Percentiles rank a stretch among this genome's conserved stretches.
Conservation (phyloP, 2,113 vertebrate genomes). For the Xyliphius kryptos region DNA sequence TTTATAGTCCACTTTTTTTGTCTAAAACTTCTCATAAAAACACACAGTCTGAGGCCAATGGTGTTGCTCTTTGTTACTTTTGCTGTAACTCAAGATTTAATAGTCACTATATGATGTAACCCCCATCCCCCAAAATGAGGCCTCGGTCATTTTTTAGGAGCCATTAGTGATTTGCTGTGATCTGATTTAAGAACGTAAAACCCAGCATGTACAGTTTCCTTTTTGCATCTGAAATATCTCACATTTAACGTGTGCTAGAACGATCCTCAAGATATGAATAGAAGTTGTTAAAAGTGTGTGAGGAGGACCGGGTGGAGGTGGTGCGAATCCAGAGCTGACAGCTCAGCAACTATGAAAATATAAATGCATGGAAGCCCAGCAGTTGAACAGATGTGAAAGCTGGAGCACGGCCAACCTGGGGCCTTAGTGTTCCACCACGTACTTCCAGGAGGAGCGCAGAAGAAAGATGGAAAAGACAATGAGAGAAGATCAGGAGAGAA, state of each 20-base stretch:
- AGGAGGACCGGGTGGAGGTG: neutral
- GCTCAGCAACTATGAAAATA: constrained; percentile 49
- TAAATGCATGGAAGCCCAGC: constrained; percentile 51
- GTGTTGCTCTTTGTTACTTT: constrained; percentile 4
- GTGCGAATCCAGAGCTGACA: constrained; percentile 56
- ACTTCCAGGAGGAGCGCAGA: constrained; percentile 54
- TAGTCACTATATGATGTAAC: constrained; percentile 27
- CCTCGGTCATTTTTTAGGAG: constrained; percentile 7
- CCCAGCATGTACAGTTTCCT: no score
- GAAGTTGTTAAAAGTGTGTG: constrained; percentile 21
- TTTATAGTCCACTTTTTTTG: no score
- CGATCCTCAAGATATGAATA: constrained; percentile 3
- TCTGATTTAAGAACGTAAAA: no score
- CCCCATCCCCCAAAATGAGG: constrained; percentile 2
- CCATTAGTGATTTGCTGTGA: no score
- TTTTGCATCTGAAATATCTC: no score
- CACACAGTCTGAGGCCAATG: neutral
- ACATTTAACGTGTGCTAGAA: no score
- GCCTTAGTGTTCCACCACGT: constrained; percentile 53
- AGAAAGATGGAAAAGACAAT: constrained; percentile 40
- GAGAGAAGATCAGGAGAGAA: constrained; percentile 27
- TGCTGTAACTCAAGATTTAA: constrained; percentile 9
- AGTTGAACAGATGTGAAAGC: constrained; percentile 66
- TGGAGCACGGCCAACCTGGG: constrained; percentile 59
- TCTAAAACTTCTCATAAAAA: no score